Conservation (phyloP, 1,140 invertebrate species). For the Penaeus japonicus region DNA sequence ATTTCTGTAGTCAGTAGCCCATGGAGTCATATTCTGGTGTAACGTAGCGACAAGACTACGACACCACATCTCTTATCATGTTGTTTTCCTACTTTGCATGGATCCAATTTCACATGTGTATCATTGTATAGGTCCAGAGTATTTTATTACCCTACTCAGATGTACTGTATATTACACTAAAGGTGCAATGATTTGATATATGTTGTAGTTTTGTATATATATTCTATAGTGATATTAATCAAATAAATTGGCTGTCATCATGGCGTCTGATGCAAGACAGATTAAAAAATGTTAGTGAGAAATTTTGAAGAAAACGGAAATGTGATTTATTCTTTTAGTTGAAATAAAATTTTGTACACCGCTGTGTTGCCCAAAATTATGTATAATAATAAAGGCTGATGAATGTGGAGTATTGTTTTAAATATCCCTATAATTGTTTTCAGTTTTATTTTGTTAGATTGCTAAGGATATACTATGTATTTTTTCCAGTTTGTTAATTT, state of each 20-base stretch:
- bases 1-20: neutral
- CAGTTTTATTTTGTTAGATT: neutral
- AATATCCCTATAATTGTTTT: neutral
- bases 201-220: constrained; percentile 54
- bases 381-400: constrained; percentile 56
- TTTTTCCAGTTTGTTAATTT: neutral
- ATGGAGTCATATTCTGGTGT: neutral
- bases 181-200: constrained; percentile 57
- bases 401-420: constrained; percentile 30
- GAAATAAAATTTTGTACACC: constrained; percentile 49
- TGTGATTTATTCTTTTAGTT: constrained; percentile 55
- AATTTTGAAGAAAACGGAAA: constrained; percentile 25
- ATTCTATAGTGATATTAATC: constrained; percentile 41
- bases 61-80: constrained; percentile 10
- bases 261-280: constrained; percentile 14
- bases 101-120: constrained; percentile 53
- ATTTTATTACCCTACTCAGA: constrained; percentile 54
- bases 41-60: neutral
- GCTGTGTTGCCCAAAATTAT: constrained; percentile 53
- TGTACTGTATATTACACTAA: constrained; percentile 52
- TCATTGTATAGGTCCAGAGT: constrained; percentile 55
- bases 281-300: neutral
- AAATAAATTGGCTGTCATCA: constrained; percentile 26
- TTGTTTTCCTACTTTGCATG: constrained; percentile 52
- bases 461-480: neutral